These are phyloP conservation scores for Zaprionus capensis DNA, from an alignment of 1,140 invertebrate species.

Conservation along the genomic window DNA sequence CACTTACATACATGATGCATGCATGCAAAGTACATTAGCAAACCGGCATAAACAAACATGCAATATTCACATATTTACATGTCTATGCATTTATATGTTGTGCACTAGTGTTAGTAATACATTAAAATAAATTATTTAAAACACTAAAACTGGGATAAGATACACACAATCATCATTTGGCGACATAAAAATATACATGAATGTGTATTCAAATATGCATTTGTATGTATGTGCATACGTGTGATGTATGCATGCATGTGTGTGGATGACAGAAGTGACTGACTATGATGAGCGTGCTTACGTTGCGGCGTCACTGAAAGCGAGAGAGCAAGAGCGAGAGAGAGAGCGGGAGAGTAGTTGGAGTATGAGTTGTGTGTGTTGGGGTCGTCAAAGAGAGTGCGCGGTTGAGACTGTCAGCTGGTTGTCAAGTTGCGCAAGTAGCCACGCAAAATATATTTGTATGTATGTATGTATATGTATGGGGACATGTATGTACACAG, in stretches of 20 bases:
- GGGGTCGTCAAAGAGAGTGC: slow-evolving; percentile 8
- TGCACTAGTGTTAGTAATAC: not conserved
- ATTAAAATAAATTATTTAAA: not conserved
- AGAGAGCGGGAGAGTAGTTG: slow-evolving; percentile 27
- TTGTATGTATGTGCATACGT: slow-evolving; percentile 22
- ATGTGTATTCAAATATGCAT: slow-evolving; percentile 16
- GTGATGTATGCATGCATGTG: slow-evolving; percentile 10
- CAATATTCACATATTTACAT: not conserved
- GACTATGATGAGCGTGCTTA: slow-evolving; percentile 40
- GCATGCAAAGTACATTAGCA: not conserved
- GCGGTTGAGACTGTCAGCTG: slow-evolving; percentile 47
- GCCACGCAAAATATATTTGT: slow-evolving; percentile 40
- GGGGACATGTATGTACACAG: not conserved
- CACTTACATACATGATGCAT: not conserved
- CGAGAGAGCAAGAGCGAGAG: not conserved
- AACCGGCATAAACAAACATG: slow-evolving; percentile 34
- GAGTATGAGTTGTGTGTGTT: slow-evolving; percentile 29
- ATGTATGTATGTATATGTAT: not conserved
- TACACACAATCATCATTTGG: not conserved
- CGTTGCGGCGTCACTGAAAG: slow-evolving; percentile 29
- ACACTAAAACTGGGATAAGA: slow-evolving; percentile 1
- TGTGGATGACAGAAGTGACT: slow-evolving; percentile 27
- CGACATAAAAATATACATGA: slow-evolving; percentile 10
- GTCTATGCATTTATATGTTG: not conserved
- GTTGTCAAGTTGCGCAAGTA: slow-evolving; percentile 57